These are phyloP conservation scores for Zingel zingel DNA, from an alignment of 2,113 vertebrate species.

Conservation along the genomic window DNA sequence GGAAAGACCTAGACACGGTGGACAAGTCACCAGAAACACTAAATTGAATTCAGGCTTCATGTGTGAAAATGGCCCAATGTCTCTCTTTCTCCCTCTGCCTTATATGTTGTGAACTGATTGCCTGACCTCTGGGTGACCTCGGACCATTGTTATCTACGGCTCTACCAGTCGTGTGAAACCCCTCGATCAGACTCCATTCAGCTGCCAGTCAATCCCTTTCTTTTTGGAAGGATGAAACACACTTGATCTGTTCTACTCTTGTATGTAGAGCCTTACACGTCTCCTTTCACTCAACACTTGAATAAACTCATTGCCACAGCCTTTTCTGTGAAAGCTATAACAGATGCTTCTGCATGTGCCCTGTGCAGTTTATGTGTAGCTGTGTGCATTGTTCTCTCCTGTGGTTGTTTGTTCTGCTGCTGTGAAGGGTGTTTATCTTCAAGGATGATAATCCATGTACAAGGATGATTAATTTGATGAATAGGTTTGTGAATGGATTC, in stretches of 20 bases:
- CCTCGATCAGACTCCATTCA: conserved; percentile 28
- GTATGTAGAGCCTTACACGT: conserved; percentile 1
- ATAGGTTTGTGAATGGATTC: neutral
- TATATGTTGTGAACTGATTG: conserved; percentile 44
- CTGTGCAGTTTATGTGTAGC: neutral
- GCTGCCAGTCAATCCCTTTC: conserved; percentile 35
- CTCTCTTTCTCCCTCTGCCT: neutral
- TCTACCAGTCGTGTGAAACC: neutral
- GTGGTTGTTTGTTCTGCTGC: neutral
- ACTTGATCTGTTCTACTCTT: conserved; percentile 4
- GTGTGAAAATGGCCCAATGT: neutral
- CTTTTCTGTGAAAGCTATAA: neutral
- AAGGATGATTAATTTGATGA: conserved; percentile 26
- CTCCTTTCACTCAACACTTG: conserved; percentile 1
- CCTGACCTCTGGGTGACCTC: conserved; percentile 36
- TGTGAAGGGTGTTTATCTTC: neutral
- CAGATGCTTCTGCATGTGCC: neutral
- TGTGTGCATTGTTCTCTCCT: neutral
- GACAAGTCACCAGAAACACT: conserved; percentile 2
- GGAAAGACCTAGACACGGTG: conserved; percentile 3
- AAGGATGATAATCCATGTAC: conserved; percentile 1
- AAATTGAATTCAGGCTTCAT: conserved; percentile 12
- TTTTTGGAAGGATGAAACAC: conserved; percentile 18
- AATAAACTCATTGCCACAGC: neutral
- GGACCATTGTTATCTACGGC: conserved; percentile 21